Evolutionary conservation across 1,140 invertebrate species (phyloP), one percentile per base, ranked within the genome.

Genomic region (Lordiphosa clarofinis): DNA sequence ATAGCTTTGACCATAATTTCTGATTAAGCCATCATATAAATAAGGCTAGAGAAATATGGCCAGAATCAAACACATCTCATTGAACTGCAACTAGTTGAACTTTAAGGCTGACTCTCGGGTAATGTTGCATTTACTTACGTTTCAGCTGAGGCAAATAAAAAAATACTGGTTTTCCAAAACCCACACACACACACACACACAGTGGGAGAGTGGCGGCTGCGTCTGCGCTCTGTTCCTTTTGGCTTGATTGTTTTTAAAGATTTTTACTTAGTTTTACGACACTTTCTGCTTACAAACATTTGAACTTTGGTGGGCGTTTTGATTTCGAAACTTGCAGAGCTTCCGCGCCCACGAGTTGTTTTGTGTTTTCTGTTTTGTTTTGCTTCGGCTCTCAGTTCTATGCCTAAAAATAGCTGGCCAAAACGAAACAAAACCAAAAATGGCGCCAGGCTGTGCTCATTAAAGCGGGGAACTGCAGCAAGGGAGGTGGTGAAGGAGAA

Each of bases 401-500:
- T 81, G 75, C 76, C 75, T 81, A 81, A 81, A 81, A 81, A 81
- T 81, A 81, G 75, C 58, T 74, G 55, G 56, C 62, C 62, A 38
- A 48, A 40, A 35, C 50, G 24, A 46, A 39, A 55, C 33, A 56
- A 42, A 67, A 79, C 76, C 76, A 82, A 81, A 81, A 81, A 81
- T 81, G 78, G 78, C 76, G 76, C 78, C 76, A 81, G 76, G 76
- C 76, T 78, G 76, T 76, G 78, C 76, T 81, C 76, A 81, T 81
- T 81, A 82, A 82, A 68, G 60, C 59, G 52, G 39, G 43, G 38
- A 52, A 43, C 38, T 57, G 70, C 44, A 67, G 21, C 39, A 43
- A 47, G 53, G 56, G 62, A 38, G 37, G 62, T 43, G 39, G 44
- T 31, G 11, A 3, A 3, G 19, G 1, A 19, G 19, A 4, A 19